Evolutionary conservation across 2,888 invertebrate species (phyloP), one percentile per base, ranked within the genome.

Genomic region (Heliconius aoede): DNA sequence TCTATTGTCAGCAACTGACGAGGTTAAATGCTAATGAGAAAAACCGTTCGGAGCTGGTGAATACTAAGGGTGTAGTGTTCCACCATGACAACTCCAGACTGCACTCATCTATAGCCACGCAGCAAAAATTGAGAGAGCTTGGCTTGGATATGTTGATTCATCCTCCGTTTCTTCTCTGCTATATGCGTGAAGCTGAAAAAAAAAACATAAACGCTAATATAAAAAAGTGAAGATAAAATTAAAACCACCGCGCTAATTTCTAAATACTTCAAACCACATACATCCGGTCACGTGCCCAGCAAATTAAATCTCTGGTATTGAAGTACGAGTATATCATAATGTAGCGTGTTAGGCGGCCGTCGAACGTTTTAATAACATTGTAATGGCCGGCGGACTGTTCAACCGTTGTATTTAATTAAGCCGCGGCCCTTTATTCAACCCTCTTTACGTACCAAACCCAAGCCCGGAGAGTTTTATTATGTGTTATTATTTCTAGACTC

Each of bases 341-440:
- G 88, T 87, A 86, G 84, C 85, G 86, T 87, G 89, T 88, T 87
- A 88, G 89, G 88, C 86, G 86, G 82, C 87, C 88, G 88, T 89
- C 90, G 91, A 91, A 92, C 92, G 91, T 90, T 93, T 93, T 92
- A 93, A 93, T 94, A 92, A 93, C 91, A 90, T 91, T 90, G 90
- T 92, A 94, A 92, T 90, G 89, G 88, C 87, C 89, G 87, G 86
- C 84, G 86, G 87, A 90, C 90, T 86, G 88, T 89, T 89, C 87
- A 85, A 85, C 86, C 86, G 86, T 86, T 88, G 89, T 91, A 90
- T 92, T 93, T 94, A 92, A 93, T 92, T 93, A 93, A 92, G 90
- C 86, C 84, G 79, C 83, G 84, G 86, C 85, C 90, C 91, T 89
- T 90, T 87, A 86, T 86, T 85, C 83, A 81, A 84, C 85, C 88